phyloP scores from a whole-genome alignment of 2,113 vertebrate genomes.

The Petroica traversi region DNA sequence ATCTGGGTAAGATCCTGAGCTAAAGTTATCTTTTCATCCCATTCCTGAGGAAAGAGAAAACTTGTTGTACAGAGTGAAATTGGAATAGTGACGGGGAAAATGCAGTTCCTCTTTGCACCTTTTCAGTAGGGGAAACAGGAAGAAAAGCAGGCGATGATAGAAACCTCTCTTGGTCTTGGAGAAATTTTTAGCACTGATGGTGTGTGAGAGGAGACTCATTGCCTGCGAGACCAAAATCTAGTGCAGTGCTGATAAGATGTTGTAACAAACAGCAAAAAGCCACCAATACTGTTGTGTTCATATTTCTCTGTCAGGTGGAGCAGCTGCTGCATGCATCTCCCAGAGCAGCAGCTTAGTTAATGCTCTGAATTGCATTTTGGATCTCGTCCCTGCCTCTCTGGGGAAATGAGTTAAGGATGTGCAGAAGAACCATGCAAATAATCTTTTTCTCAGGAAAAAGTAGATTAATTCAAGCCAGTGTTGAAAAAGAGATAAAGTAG shows the following conservation, averaged over 20 bases:
- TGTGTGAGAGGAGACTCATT: not conserved
- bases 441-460: not conserved
- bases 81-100: not conserved
- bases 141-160: not conserved
- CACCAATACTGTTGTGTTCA: not conserved
- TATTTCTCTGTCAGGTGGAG: conserved; percentile 41
- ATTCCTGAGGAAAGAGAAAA: not conserved
- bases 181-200: not conserved
- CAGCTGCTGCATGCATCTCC: not conserved
- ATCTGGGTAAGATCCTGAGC: not conserved
- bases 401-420: conserved; percentile 1
- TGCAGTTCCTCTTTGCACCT: not conserved
- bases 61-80: not conserved
- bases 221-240: not conserved
- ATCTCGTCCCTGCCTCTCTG: not conserved
- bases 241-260: not conserved
- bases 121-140: not conserved
- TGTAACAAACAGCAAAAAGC: conserved; percentile 19
- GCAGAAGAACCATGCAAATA: not conserved
- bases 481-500: conserved; percentile 1
- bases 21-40: not conserved
- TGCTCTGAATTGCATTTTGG: not conserved
- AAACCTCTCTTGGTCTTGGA: not conserved
- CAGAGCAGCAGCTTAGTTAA: not conserved
- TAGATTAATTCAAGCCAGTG: not conserved